Conservation (phyloP, 2,113 vertebrate genomes). For the Cyprinodon variegatus region DNA sequence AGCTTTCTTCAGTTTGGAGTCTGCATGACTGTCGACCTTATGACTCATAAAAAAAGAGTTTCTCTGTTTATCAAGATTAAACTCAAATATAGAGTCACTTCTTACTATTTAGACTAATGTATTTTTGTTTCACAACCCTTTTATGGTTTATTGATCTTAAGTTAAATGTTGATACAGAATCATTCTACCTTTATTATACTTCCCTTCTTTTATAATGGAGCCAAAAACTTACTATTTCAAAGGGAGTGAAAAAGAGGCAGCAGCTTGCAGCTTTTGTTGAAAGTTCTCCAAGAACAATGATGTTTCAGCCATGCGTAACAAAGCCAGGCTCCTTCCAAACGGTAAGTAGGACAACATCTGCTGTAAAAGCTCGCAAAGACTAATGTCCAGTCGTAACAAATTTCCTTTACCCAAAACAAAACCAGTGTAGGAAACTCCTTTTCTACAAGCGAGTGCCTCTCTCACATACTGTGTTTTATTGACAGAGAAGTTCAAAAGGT, state of each 20-base stretch:
- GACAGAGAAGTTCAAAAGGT: conserved; percentile 18
- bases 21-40: too few species aligned
- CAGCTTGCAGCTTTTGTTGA: conserved; percentile 25
- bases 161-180: neutral
- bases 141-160: conserved; percentile 6
- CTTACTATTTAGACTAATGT: neutral
- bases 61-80: neutral
- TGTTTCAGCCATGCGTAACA: conserved; percentile 35
- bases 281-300: conserved; percentile 22
- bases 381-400: conserved; percentile 25
- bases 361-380: conserved; percentile 27
- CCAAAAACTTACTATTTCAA: neutral
- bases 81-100: neutral
- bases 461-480: neutral
- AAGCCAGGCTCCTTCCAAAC: conserved; percentile 29
- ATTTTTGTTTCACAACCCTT: neutral
- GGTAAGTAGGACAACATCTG: conserved; percentile 63
- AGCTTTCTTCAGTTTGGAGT: too few species aligned
- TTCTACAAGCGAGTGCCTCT: too few species aligned
- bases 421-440: neutral
- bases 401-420: conserved; percentile 14
- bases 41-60: neutral
- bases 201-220: neutral
- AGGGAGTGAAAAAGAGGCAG: conserved; percentile 9
- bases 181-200: neutral